Conservation (phyloP, 2,888 invertebrate species). For the Meandrusa payeni region DNA sequence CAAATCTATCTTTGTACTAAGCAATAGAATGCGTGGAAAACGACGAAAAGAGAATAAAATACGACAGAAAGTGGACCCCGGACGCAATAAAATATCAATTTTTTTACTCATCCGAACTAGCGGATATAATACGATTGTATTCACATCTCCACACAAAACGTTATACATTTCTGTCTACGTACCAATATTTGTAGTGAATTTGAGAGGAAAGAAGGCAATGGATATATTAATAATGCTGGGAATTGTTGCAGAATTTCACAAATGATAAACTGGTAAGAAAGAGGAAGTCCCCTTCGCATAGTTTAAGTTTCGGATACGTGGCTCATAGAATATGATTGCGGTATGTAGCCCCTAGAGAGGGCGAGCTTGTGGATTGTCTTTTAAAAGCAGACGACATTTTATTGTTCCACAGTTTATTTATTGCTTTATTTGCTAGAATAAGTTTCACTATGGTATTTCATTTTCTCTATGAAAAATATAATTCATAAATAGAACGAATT, state of each 20-base stretch:
- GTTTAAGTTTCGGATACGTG: conserved; percentile 51
- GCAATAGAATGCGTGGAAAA: conserved; percentile 48
- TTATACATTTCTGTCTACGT: conserved; percentile 6
- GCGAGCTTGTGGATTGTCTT: conserved; percentile 27
- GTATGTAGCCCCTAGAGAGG: conserved; percentile 30
- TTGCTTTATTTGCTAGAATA: conserved; percentile 3
- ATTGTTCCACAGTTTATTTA: conserved; percentile 8
- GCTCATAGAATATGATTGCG: conserved; percentile 39
- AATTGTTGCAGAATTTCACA: not conserved
- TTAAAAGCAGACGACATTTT: conserved; percentile 14
- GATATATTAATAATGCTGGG: not conserved
- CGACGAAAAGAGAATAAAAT: conserved; percentile 67
- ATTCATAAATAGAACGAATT: too few relatives aligned
- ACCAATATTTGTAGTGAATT: not conserved
- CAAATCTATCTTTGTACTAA: conserved; percentile 28
- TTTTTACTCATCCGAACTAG: conserved; percentile 44
- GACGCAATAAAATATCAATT: conserved; percentile 78
- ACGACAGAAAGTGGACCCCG: conserved; percentile 70
- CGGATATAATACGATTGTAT: not conserved
- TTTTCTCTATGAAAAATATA: too few relatives aligned
- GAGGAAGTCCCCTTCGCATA: conserved; percentile 41
- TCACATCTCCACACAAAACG: not conserved
- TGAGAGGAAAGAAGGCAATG: conserved; percentile 1
- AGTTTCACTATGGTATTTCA: not conserved
- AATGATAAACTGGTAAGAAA: conserved; percentile 11